Conservation (phyloP, 1,140 invertebrate species). For the Panonychus citri region DNA sequence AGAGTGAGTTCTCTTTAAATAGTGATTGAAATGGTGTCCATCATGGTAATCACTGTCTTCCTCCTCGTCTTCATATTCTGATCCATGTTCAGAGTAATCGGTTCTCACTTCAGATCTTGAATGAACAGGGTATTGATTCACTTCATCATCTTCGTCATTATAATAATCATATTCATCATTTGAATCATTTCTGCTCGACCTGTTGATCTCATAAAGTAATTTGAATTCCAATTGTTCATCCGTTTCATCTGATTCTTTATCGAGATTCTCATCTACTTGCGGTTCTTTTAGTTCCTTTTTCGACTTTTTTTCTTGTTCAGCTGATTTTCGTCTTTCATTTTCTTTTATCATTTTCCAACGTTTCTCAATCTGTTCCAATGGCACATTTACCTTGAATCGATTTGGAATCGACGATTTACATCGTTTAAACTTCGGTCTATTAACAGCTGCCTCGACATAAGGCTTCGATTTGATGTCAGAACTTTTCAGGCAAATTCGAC, state of each 20-base stretch:
- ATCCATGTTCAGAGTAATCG: too few relatives aligned
- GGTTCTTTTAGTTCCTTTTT: background rate
- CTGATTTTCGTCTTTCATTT: background rate
- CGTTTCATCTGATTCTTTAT: background rate
- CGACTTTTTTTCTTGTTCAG: too few relatives aligned
- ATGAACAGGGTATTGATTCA: too few relatives aligned
- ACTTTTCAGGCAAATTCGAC: background rate
- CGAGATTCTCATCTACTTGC: background rate
- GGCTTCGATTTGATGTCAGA: background rate
- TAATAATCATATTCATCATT: too few relatives aligned
- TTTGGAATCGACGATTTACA: constrained; percentile 1
- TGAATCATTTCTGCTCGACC: background rate
- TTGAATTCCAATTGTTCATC: background rate
- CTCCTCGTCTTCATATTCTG: too few relatives aligned
- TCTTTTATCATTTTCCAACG: constrained; percentile 2
- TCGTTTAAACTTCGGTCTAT: constrained; percentile 3
- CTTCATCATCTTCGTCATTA: too few relatives aligned
- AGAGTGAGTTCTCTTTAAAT: background rate
- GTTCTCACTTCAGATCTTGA: too few relatives aligned
- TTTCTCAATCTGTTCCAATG: background rate
- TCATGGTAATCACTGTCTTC: too few relatives aligned
- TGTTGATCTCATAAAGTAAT: background rate
- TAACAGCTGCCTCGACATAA: background rate
- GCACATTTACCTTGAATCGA: background rate
- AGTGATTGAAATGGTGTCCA: background rate